Conservation (phyloP, 2,888 invertebrate genomes). For the Deilephila porcellus region DNA sequence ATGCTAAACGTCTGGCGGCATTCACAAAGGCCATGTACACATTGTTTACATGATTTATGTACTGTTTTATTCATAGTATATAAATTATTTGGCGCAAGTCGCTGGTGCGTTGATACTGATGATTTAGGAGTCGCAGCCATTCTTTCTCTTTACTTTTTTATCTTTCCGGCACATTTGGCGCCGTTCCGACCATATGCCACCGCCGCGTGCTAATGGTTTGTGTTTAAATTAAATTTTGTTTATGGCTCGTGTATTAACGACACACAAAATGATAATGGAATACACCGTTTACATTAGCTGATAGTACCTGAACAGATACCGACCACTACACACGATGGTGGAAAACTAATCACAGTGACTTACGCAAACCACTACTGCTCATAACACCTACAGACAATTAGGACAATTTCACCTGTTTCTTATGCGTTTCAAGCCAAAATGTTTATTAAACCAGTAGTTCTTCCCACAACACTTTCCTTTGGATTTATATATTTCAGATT, state of each 20-base stretch:
- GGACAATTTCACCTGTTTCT: too few species aligned
- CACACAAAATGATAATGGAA: neutral
- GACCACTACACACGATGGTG: too few species aligned
- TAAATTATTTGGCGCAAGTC: slow-evolving; percentile 3
- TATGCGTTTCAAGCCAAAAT: too few species aligned
- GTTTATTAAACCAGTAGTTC: too few species aligned
- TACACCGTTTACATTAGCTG: neutral
- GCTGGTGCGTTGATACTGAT: slow-evolving; percentile 15
- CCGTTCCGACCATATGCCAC: slow-evolving; percentile 31
- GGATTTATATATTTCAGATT: too few species aligned
- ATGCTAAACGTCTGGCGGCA: neutral
- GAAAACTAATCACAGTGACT: too few species aligned
- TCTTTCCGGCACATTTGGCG: slow-evolving; percentile 58
- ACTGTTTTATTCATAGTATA: slow-evolving; percentile 18
- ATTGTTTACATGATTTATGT: slow-evolving; percentile 20
- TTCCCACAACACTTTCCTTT: too few species aligned
- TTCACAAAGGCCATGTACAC: slow-evolving; percentile 1
- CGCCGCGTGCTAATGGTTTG: slow-evolving; percentile 23
- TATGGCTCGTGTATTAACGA: slow-evolving; percentile 9
- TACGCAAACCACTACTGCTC: too few species aligned
- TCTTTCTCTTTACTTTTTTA: slow-evolving; percentile 53
- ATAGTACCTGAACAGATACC: too few species aligned
- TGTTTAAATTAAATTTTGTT: slow-evolving; percentile 24
- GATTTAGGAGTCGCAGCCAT: slow-evolving; percentile 34
- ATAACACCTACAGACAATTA: too few species aligned